Evolutionary conservation across 2,888 invertebrate species (phyloP).

Genomic region (Neoscelio sp.): DNA sequence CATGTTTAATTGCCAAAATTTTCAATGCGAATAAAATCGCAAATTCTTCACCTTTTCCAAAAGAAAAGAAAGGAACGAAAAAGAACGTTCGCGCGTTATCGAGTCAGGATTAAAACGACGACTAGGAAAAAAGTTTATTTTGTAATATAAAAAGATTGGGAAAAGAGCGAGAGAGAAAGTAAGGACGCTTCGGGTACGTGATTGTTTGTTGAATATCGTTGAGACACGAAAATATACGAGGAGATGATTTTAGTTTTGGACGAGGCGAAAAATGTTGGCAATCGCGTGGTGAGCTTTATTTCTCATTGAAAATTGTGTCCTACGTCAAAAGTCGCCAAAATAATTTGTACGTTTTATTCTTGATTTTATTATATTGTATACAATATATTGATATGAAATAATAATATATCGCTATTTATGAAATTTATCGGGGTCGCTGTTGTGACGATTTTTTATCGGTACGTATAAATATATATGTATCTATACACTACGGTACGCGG

Average conservation of each 20-base stretch:
- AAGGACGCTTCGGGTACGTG: background rate
- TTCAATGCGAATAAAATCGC: slow-evolving; percentile 55
- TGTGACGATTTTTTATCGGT: slow-evolving; percentile 62
- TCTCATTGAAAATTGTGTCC: slow-evolving; percentile 62
- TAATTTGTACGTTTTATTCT: slow-evolving; percentile 39
- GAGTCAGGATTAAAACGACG: background rate
- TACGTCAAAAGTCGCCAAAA: slow-evolving; percentile 38
- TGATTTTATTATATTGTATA: slow-evolving; percentile 52
- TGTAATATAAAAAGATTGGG: slow-evolving; percentile 30
- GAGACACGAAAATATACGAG: slow-evolving; percentile 13
- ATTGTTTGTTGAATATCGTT: slow-evolving; percentile 24
- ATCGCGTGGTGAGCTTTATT: slow-evolving; percentile 20
- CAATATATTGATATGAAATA: slow-evolving; percentile 46
- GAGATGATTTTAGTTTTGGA: slow-evolving; percentile 35
- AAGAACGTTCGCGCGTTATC: too few relatives aligned
- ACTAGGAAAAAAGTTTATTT: slow-evolving; percentile 38
- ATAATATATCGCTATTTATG: slow-evolving; percentile 57
- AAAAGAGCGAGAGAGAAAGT: background rate
- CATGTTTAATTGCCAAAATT: slow-evolving; percentile 73
- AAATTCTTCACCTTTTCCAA: slow-evolving; percentile 42
- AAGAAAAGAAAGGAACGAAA: background rate
- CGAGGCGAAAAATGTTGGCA: slow-evolving; percentile 50
- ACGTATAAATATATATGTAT: slow-evolving; percentile 55
- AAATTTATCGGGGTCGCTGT: slow-evolving; percentile 57
- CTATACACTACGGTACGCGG: slow-evolving; percentile 21